Conservation (phyloP, 2,113 vertebrate genomes). For the Eubucco bourcierii region DNA sequence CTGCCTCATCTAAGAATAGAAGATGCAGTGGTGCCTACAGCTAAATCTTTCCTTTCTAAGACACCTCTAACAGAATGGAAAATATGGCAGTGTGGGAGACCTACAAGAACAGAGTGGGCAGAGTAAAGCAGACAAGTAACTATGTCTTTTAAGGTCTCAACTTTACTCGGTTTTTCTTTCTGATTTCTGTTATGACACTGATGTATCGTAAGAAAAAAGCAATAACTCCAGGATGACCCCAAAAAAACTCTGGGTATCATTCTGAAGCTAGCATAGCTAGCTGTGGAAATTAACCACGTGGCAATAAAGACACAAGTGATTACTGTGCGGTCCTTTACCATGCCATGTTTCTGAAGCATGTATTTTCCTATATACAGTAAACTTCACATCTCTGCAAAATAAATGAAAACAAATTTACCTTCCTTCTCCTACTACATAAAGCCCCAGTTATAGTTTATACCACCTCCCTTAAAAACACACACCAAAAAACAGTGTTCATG, state of each 20-base stretch:
- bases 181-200: neutral
- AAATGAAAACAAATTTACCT: neutral
- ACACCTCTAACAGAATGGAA: neutral
- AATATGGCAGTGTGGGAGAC: neutral
- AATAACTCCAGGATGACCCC: neutral
- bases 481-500: neutral
- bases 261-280: neutral
- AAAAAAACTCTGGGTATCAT: neutral
- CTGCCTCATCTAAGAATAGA: neutral
- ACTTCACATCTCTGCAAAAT: neutral
- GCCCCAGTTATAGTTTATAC: neutral
- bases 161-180: neutral
- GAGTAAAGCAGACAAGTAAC: neutral
- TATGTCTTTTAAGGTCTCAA: neutral
- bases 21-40: neutral
- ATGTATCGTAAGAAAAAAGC: neutral
- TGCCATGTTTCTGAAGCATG: rapidly evolving
- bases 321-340: neutral
- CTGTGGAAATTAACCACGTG: neutral
- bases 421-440: neutral
- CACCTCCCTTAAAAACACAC: neutral
- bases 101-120: neutral
- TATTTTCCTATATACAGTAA: neutral
- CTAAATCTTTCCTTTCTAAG: neutral
- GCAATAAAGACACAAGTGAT: neutral